Conservation (phyloP, 2,113 vertebrate genomes). For the Lycocorax pyrrhopterus region DNA sequence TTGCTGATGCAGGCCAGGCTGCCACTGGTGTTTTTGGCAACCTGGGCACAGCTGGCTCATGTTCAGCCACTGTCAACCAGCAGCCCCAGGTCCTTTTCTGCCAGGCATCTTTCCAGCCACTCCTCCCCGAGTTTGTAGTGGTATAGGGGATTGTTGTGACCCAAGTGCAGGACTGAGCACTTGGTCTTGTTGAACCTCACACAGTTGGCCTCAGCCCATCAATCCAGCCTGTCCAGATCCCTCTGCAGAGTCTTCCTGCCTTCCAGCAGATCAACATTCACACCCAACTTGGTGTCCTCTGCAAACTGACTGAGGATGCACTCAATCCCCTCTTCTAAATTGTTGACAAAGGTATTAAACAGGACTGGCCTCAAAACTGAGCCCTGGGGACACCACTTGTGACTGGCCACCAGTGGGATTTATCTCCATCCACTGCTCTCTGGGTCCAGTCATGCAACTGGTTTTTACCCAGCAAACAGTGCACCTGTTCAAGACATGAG, state of each 20-base stretch:
- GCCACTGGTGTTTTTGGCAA: fast-evolving
- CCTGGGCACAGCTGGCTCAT: not conserved
- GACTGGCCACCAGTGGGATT: not conserved
- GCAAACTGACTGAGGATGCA: not conserved
- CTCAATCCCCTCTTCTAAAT: not conserved
- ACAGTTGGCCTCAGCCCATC: fast-evolving
- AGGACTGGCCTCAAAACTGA: not conserved
- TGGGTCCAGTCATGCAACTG: not conserved
- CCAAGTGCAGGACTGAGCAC: not conserved
- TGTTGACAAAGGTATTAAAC: not conserved
- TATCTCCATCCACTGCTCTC: not conserved
- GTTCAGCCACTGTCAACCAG: not conserved
- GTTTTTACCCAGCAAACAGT: not conserved
- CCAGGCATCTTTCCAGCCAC: not conserved
- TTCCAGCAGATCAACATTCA: not conserved
- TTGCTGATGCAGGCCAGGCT: not conserved
- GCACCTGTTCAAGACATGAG: fast-evolving
- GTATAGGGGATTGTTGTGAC: not conserved
- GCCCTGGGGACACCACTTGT: not conserved
- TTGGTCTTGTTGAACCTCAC: not conserved
- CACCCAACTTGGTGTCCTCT: not conserved
- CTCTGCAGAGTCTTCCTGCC: not conserved
- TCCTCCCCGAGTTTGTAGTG: fast-evolving
- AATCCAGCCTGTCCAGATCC: fast-evolving
- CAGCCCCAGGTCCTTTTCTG: not conserved